Evolutionary conservation across 2,113 vertebrate genomes (phyloP).

Genomic region (Dipodomys stephensi): DNA sequence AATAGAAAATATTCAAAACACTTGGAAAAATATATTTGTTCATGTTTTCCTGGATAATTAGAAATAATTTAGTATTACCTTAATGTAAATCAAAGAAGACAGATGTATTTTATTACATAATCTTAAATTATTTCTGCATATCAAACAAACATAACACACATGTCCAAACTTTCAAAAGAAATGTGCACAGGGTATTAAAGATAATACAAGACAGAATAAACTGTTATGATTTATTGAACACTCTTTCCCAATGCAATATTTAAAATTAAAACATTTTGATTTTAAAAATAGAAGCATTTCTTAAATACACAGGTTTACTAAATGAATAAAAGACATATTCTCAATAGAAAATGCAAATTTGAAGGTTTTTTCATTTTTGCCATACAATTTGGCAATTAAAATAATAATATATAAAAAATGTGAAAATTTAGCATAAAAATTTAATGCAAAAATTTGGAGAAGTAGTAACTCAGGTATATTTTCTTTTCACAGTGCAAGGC

Average conservation of each 20-base stretch:
- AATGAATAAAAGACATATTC: neutral
- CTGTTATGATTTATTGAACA: neutral
- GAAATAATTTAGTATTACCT: neutral
- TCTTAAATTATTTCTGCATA: conserved; percentile 30
- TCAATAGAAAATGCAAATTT: conserved; percentile 11
- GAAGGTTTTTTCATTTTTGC: neutral
- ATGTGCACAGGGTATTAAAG: neutral
- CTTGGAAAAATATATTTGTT: neutral
- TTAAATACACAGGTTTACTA: neutral
- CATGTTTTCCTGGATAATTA: neutral
- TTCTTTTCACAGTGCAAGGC: neutral
- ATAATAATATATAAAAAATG: neutral
- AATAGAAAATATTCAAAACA: conserved; percentile 1
- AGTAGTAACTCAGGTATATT: neutral
- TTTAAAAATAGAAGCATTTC: neutral
- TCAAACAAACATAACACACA: neutral
- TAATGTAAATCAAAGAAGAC: conserved; percentile 35
- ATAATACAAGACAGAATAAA: neutral
- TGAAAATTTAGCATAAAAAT: too few relatives aligned
- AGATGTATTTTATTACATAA: neutral
- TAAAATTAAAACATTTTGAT: neutral
- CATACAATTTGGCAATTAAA: neutral
- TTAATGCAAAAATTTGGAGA: neutral
- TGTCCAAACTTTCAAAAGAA: neutral
- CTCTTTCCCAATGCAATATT: neutral